phyloP scores from a whole-genome alignment of 1,140 invertebrate genomes.

The Diprion similis region DNA sequence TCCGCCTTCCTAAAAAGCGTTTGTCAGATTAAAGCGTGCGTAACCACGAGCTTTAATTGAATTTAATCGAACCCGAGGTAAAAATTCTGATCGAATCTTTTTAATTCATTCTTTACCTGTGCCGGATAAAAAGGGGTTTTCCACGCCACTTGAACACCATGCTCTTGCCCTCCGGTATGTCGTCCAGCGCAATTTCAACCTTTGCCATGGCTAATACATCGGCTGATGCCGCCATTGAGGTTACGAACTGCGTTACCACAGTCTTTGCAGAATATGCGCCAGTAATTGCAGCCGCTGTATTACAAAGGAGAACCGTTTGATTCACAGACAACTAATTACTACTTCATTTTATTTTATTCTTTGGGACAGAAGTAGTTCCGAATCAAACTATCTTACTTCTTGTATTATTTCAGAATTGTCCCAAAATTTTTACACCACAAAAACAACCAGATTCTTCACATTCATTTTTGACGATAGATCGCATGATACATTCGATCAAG shows the following conservation, averaged over 20 bases:
- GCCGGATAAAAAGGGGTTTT: constrained; percentile 47
- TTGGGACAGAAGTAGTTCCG: too few species aligned
- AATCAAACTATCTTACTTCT: too few species aligned
- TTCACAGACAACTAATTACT: background rate
- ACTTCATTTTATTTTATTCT: background rate
- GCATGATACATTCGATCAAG: too few species aligned
- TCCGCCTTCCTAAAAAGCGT: constrained; percentile 29
- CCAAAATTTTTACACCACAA: background rate
- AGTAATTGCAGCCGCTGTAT: constrained; percentile 29
- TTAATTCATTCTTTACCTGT: constrained; percentile 39
- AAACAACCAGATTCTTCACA: background rate
- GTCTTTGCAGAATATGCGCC: constrained; percentile 38
- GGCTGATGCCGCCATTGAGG: constrained; percentile 33
- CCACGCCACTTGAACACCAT: constrained; percentile 42
- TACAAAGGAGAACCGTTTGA: background rate
- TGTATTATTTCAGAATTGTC: too few species aligned
- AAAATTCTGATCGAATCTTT: background rate
- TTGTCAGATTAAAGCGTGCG: constrained; percentile 5
- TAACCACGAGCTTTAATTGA: background rate
- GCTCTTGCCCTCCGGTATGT: constrained; percentile 40
- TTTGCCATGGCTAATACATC: constrained; percentile 42
- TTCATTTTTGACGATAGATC: too few species aligned
- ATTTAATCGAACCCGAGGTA: background rate
- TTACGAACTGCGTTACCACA: constrained; percentile 38
- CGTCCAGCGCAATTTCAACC: constrained; percentile 38